Conservation (phyloP, 2,888 invertebrate genomes). For the Calliopum simillimum region DNA sequence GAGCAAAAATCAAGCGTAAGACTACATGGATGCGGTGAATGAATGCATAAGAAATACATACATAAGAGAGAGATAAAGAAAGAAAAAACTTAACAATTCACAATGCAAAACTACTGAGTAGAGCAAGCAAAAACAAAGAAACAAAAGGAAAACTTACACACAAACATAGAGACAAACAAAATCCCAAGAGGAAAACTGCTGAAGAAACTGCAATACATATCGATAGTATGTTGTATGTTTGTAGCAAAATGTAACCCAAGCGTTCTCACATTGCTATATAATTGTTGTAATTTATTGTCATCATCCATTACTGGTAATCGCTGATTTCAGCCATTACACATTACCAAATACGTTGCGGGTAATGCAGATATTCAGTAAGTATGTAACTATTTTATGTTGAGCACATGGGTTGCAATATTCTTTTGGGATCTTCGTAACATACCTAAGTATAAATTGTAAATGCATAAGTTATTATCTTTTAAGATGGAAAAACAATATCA, state of each 20-base stretch:
- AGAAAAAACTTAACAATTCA: constrained; percentile 19
- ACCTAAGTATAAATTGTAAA: no score
- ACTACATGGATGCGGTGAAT: constrained; percentile 66
- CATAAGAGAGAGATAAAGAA: constrained; percentile 8
- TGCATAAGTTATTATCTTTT: neutral
- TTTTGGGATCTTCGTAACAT: no score
- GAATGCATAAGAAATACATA: constrained; percentile 48
- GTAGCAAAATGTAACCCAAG: no score
- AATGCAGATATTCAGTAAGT: constrained; percentile 42
- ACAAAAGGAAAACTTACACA: neutral
- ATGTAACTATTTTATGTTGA: neutral
- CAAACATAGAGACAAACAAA: constrained; percentile 8
- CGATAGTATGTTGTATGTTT: no score
- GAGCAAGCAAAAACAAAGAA: neutral
- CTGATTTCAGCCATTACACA: constrained; percentile 1
- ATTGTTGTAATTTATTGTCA: no score
- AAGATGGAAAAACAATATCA: constrained; percentile 11
- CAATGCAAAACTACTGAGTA: constrained; percentile 19
- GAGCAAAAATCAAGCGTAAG: constrained; percentile 66
- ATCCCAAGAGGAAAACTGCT: neutral
- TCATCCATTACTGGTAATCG: neutral
- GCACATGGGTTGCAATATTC: no score
- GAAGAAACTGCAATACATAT: neutral
- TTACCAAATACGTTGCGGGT: constrained; percentile 36
- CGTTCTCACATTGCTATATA: no score